Percentiles rank a stretch among this genome's conserved stretches.
Conservation (phyloP, 2,888 invertebrate species). For the Teleogryllus oceanicus region DNA sequence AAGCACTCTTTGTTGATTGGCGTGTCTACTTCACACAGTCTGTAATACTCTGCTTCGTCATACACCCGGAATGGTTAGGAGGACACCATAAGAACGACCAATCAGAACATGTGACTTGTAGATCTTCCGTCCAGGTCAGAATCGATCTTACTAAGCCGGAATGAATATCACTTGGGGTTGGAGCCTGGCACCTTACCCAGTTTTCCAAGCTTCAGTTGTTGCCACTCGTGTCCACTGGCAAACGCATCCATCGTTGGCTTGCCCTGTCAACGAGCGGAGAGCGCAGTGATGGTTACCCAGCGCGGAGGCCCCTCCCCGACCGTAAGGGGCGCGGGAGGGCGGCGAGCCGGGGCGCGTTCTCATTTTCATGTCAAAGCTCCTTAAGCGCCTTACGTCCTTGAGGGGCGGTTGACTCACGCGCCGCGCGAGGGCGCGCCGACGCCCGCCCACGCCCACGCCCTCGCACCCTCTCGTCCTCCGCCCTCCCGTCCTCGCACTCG, state of each 20-base stretch:
- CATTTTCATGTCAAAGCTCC: conserved; percentile 8
- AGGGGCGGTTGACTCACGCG: conserved; percentile 8
- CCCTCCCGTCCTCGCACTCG: not conserved
- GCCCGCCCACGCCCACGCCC: not conserved
- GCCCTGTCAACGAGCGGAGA: not conserved
- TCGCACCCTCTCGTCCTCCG: not conserved
- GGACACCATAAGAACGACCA: no score
- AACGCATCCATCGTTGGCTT: not conserved
- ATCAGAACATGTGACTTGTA: no score
- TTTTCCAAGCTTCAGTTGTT: no score
- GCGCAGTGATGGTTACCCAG: not conserved
- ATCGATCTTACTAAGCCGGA: no score
- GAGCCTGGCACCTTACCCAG: no score
- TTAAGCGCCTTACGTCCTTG: not conserved
- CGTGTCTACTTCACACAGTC: no score
- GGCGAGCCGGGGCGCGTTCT: not conserved
- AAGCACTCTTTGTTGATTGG: no score
- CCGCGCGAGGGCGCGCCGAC: not conserved
- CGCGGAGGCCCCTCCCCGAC: not conserved
- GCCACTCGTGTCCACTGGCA: no score
- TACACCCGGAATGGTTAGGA: no score
- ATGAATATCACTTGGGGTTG: no score
- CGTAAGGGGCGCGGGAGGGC: not conserved
- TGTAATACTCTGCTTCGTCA: no score
- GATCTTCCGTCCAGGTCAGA: no score